These are phyloP conservation scores for Remorina albescens DNA, from an alignment of 2,797 vertebrate genomes.

Conservation along the genomic window DNA sequence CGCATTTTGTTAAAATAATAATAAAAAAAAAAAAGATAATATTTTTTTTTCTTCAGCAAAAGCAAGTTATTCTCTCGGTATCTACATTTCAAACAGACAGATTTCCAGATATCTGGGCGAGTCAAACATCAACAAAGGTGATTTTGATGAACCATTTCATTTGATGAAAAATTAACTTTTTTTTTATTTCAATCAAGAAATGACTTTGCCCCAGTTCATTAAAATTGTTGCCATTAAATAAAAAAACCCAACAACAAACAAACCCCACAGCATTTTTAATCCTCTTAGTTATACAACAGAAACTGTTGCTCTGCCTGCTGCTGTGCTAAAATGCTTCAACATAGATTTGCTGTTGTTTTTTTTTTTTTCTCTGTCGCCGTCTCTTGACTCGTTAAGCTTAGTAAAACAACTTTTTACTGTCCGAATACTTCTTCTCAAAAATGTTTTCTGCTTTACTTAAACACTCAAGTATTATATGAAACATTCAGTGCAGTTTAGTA, in stretches of 20 bases:
- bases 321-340: neutral
- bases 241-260: too few relatives aligned
- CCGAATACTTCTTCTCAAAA: neutral
- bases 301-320: neutral
- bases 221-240: slow-evolving; percentile 1
- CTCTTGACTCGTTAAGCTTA: neutral
- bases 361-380: neutral
- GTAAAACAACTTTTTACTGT: neutral
- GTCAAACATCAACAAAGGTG: neutral
- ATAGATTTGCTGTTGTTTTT: neutral
- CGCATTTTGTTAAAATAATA: slow-evolving; percentile 5
- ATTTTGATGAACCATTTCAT: neutral
- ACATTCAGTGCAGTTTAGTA: slow-evolving; percentile 7
- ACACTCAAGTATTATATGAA: neutral
- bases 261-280: neutral
- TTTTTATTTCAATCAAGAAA: slow-evolving; percentile 27
- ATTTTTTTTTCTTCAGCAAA: slow-evolving; percentile 4
- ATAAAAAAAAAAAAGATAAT: neutral
- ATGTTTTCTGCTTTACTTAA: neutral
- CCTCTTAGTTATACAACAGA: neutral
- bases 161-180: slow-evolving; percentile 14
- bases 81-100: neutral
- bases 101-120: neutral
- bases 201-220: slow-evolving; percentile 10
- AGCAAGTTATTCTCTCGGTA: neutral